Evolutionary conservation across 2,797 vertebrate species (phyloP).

Genomic region (Myiothlypis chrysogaster): DNA sequence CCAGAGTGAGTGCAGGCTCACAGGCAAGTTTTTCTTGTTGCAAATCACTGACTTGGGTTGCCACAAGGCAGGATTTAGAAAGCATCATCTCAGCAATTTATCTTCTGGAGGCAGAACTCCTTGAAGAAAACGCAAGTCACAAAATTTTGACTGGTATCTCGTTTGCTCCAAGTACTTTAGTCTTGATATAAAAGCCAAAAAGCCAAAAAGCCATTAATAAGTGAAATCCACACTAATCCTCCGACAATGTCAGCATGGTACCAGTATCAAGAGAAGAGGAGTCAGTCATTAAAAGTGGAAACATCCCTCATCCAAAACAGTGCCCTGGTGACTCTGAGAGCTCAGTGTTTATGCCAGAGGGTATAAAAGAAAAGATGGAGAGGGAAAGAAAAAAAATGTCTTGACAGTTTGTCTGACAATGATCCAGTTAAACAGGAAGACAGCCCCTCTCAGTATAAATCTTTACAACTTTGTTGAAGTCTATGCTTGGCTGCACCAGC

Average conservation of each 20-base stretch:
- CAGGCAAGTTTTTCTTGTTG: background rate
- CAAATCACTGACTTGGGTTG: background rate
- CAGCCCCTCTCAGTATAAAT: background rate
- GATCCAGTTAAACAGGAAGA: background rate
- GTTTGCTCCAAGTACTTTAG: background rate
- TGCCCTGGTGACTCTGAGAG: background rate
- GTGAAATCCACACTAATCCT: background rate
- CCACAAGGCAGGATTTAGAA: background rate
- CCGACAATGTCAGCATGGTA: background rate
- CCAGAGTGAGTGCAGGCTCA: background rate
- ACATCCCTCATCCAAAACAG: background rate
- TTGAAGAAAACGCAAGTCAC: background rate
- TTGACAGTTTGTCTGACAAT: background rate
- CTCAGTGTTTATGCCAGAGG: background rate
- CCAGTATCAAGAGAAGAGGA: background rate
- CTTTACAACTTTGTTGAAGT: background rate
- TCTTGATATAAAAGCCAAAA: background rate
- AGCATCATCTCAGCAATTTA: background rate
- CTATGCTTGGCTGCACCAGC: background rate
- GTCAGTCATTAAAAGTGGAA: background rate
- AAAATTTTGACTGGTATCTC: background rate
- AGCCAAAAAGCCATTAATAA: background rate
- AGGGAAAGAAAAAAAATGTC: background rate
- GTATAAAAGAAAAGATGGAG: background rate
- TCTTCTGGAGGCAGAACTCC: background rate